Evolutionary conservation across 1,140 invertebrate species (phyloP), one percentile per base, ranked within the genome.

Genomic region (Sitophilus oryzae): DNA sequence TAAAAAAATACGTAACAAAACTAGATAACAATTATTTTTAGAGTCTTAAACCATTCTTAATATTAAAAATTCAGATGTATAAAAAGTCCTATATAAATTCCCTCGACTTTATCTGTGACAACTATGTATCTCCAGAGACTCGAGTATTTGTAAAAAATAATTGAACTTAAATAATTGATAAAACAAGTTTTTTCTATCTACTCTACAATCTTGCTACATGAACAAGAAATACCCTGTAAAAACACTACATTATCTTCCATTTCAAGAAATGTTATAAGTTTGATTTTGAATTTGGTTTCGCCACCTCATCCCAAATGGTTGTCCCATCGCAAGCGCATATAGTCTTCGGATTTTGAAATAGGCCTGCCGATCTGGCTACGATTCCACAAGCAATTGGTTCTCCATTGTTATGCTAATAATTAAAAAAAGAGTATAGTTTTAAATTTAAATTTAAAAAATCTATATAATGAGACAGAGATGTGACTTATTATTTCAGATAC

Each of bases 261-360:
- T 11, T 10, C 10, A n/a, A 3, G 9, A 1, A 0, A 40, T 35
- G 3, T 51, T 45, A 57, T 34, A 57, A 52, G 45, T 41, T 57
- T 21, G 55, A 57, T 15, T 58, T 58, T 18, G 56, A 42, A 36
- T 40, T 52, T n/a, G 50, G 43, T 52, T 58, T 58, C 1, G 54
- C 19, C 6, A 56, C 54, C 30, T 90, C 88, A 67, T 90, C 85
- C 88, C 88, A 91, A 21, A 90, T 76, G 1, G 83, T 81, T 0
- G 85, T 77, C 1, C 88, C 88, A 77, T 88, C 86, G 75, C 88
- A 91, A 9, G 84, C 79, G 73, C 88, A 91, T 52, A 91, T 83
- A n/a, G 79, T 77, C 70, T 91, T 91, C 3, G 80, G 78, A 68
- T 91, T 91, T 67, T 89, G 74, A 70, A 89, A 82, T n/a, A 91